These are phyloP conservation scores for Phoebastria nigripes DNA, from an alignment of 2,797 vertebrate genomes.

Conservation along the genomic window DNA sequence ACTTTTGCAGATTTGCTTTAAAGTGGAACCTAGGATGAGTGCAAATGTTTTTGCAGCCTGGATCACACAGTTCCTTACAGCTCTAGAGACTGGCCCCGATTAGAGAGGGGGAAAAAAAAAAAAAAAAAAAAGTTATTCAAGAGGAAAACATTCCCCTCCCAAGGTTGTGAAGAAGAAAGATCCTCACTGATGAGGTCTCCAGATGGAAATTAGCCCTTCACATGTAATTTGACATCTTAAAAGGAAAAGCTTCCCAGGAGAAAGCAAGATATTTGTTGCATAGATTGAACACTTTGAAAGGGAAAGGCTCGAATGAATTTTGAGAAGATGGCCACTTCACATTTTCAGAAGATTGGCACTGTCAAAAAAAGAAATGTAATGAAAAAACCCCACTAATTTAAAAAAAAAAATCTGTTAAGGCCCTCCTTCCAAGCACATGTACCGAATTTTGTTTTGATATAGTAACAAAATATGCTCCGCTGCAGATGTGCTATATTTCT, in stretches of 20 bases:
- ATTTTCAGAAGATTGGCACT: neutral
- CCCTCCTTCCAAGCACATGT: neutral
- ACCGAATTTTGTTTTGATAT: neutral
- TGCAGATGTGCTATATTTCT: neutral
- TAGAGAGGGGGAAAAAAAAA: neutral
- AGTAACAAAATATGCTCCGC: neutral
- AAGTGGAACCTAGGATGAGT: neutral
- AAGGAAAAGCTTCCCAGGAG: conserved; percentile 58
- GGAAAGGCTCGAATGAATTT: conserved; percentile 25
- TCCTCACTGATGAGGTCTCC: conserved; percentile 37
- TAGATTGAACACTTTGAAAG: conserved; percentile 39
- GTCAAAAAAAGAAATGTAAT: neutral
- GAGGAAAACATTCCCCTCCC: conserved; percentile 34
- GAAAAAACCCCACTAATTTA: accelerated
- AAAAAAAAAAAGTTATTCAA: neutral
- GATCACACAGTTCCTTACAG: neutral
- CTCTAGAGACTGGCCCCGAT: neutral
- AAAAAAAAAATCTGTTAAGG: neutral
- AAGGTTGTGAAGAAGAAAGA: conserved; percentile 45
- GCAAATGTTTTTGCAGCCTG: neutral
- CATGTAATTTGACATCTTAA: conserved; percentile 64
- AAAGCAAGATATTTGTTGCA: conserved; percentile 42
- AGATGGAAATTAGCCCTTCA: conserved; percentile 66
- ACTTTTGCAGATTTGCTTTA: neutral
- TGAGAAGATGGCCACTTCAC: conserved; percentile 17